phyloP scores from a whole-genome alignment of 2,113 vertebrate genomes.

The Tachuris rubrigastra region DNA sequence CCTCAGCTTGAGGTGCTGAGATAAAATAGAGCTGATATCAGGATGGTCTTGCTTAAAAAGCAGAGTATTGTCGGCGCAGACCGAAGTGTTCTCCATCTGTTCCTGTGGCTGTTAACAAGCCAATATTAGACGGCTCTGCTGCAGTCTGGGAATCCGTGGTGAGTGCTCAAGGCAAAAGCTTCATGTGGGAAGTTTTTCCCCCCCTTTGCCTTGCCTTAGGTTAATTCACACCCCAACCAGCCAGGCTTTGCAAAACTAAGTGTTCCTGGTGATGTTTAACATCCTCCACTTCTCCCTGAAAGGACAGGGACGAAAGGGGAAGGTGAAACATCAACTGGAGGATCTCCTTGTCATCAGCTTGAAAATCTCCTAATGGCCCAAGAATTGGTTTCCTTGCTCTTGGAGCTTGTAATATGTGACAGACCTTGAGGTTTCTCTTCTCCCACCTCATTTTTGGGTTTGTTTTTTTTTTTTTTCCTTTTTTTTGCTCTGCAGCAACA shows the following conservation, averaged over 20 bases:
- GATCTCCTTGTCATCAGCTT: background rate
- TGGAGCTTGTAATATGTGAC: background rate
- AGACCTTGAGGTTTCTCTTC: background rate
- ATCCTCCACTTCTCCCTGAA: background rate
- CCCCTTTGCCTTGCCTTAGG: background rate
- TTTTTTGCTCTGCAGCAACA: background rate
- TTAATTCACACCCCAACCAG: background rate
- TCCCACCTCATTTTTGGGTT: background rate
- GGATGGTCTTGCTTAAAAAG: background rate
- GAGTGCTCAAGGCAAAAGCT: background rate
- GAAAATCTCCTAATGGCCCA: background rate
- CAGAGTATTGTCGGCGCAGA: background rate
- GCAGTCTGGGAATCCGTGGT: slow-evolving; percentile 15
- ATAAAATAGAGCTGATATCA: slow-evolving; percentile 20
- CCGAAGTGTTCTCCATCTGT: slow-evolving; percentile 46
- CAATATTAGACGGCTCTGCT: slow-evolving; percentile 29
- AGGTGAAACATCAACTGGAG: background rate
- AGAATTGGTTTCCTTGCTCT: background rate
- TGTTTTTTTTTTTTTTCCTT: background rate
- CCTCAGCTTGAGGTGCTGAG: slow-evolving; percentile 15
- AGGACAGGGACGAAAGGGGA: background rate
- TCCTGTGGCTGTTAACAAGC: slow-evolving; percentile 40
- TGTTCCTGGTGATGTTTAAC: background rate
- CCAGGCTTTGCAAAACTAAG: background rate
- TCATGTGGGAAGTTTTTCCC: background rate